phyloP scores from a whole-genome alignment of 2,888 invertebrate genomes.

The Platynereis dumerilii region DNA sequence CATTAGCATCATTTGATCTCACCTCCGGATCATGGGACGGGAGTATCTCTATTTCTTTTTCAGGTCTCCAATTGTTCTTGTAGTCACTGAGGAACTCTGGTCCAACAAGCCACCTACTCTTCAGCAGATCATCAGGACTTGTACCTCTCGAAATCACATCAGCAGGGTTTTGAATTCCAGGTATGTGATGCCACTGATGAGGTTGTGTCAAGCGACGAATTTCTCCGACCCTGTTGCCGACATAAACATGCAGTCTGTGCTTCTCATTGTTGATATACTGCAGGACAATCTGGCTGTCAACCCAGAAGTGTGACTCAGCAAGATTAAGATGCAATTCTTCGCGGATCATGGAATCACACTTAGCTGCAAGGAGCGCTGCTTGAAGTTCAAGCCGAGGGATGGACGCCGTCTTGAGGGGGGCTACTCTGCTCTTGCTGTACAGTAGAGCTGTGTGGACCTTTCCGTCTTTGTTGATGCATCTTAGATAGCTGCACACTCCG shows the following conservation, averaged over 20 bases:
- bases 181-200: conserved; percentile 43
- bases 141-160: conserved; percentile 44
- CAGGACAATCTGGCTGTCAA: conserved; percentile 27
- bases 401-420: conserved; percentile 19
- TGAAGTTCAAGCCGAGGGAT: conserved; percentile 28
- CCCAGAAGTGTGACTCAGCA: conserved; percentile 29
- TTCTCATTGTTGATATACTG: conserved; percentile 33
- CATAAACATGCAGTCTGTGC: conserved; percentile 42
- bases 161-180: conserved; percentile 47
- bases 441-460: conserved; percentile 22
- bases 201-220: conserved; percentile 34
- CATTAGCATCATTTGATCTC: not conserved
- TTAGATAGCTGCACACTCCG: too few relatives aligned
- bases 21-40: conserved; percentile 22
- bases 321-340: conserved; percentile 20
- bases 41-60: too few relatives aligned
- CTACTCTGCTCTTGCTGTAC: conserved; percentile 23
- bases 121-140: conserved; percentile 24
- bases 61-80: not conserved
- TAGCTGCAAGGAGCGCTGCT: conserved; percentile 22
- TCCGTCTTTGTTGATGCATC: conserved; percentile 7
- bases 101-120: conserved; percentile 23
- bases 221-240: conserved; percentile 40
- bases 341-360: conserved; percentile 17
- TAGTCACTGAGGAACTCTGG: conserved; percentile 30